phyloP scores from a whole-genome alignment of 2,113 vertebrate genomes.

The Gnathonemus echidnorhynchus region DNA sequence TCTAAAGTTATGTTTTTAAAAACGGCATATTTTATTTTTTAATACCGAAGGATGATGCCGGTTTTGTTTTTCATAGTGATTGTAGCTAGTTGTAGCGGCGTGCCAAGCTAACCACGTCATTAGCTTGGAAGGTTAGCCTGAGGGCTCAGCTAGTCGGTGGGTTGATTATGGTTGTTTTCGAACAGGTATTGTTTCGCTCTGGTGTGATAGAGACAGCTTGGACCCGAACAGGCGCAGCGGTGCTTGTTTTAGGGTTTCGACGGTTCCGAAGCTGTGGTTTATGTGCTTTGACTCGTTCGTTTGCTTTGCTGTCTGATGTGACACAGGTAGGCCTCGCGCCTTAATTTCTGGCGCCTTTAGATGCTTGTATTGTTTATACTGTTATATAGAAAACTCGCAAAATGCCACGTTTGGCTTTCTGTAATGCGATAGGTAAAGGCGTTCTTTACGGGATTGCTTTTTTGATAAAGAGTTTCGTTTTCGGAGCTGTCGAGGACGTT shows the following conservation, averaged over 20 bases:
- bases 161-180: background rate
- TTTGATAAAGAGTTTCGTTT: background rate
- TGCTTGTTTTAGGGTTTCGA: background rate
- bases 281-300: background rate
- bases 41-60: background rate
- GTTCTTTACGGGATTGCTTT: background rate
- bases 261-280: background rate
- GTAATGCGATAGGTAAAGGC: background rate
- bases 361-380: background rate
- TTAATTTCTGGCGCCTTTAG: slow-evolving; percentile 21
- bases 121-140: background rate
- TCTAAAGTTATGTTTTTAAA: background rate
- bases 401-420: background rate
- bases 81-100: background rate
- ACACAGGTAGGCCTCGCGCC: slow-evolving; percentile 1
- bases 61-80: background rate
- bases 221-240: background rate
- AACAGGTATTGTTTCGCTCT: slow-evolving; percentile 17
- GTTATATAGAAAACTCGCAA: background rate
- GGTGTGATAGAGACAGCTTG: background rate
- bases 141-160: background rate
- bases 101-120: background rate
- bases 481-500: background rate
- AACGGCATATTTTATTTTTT: background rate
- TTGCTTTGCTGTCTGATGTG: background rate